phyloP scores from a whole-genome alignment of 1,140 invertebrate genomes.

The Zaprionus vittiger region DNA sequence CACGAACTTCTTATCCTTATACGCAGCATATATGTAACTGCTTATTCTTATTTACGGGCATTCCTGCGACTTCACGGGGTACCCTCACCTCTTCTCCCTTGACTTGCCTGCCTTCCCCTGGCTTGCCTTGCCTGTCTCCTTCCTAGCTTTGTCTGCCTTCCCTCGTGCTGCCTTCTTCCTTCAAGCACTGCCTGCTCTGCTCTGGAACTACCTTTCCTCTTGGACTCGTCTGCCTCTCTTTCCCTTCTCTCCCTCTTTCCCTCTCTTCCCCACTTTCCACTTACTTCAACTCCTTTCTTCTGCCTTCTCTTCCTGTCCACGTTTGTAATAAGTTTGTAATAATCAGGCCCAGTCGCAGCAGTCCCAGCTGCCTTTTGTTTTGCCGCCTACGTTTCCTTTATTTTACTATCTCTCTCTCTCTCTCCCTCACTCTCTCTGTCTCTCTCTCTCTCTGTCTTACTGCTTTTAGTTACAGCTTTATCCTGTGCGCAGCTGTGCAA shows the following conservation, averaged over 20 bases:
- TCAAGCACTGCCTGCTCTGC: not conserved
- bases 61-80: not conserved
- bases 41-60: conserved; percentile 20
- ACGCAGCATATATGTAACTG: conserved; percentile 26
- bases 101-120: conserved; percentile 4
- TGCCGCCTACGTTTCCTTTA: not conserved
- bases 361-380: conserved; percentile 37
- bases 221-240: conserved; percentile 5
- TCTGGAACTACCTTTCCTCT: too few relatives aligned
- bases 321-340: conserved; percentile 57
- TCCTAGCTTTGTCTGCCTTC: not conserved
- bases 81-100: too few relatives aligned
- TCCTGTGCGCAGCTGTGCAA: conserved; percentile 56
- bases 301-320: conserved; percentile 35
- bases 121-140: not conserved
- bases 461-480: conserved; percentile 34
- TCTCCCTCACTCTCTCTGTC: not conserved
- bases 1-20: conserved; percentile 31
- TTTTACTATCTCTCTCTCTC: not conserved
- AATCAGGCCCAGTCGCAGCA: conserved; percentile 37
- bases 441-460: not conserved
- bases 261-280: not conserved
- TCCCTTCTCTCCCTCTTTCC: not conserved
- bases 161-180: too few relatives aligned
- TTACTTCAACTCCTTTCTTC: not conserved